Base-by-base conservation (phyloP, 2,113 vertebrate genomes). In the Emydocephalus ijimae region DNA sequence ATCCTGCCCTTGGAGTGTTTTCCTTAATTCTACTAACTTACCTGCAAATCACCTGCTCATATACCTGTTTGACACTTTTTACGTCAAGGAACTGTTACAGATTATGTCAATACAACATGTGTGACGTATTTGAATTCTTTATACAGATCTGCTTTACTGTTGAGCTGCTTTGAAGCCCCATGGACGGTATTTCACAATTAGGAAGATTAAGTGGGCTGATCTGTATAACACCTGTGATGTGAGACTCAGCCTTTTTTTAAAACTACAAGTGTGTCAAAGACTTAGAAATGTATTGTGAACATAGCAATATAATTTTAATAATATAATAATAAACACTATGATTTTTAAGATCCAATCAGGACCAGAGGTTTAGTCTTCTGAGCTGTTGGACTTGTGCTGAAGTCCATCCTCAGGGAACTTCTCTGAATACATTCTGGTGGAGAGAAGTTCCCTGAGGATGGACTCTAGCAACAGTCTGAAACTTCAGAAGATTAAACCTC, bases 21-120 rank as follows among this genome's bases (percentile, higher is more conserved):
- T 91, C 0, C 59, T 64, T 54, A 26, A 43, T 89, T 87, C 64
- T 91, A 57, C 88, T 89, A 85, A 90, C 92, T 20, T 94, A 89
- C 88, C 93, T 96, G 89, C 74, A 94, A 93, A 94, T 18, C 74
- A 87, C 69, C 52, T 93, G 54, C 45, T 20, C 34, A 74, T 92
- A 93, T 94, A 48, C 87, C 94, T 96, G 88, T 89, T 74, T 61
- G 1, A 85, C 48, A 18, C 89, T 57, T 5, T 20, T 92, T 95
- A 34, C n/a, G 48, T 93, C 85, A 92, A 93, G 92, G 57, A n/a
- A 91, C 85, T 86, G 94, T 56, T 59, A 95, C 87, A 91, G 20
- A 89, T 54, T 89, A 45, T 61, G 26, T 29, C 5, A 91, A 61
- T 52, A 34, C 4, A 61, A 87, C 48, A 56, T 10, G 7, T 59